Base-by-base conservation (phyloP, 1,140 invertebrate species). In the Drosophila hydei region DNA sequence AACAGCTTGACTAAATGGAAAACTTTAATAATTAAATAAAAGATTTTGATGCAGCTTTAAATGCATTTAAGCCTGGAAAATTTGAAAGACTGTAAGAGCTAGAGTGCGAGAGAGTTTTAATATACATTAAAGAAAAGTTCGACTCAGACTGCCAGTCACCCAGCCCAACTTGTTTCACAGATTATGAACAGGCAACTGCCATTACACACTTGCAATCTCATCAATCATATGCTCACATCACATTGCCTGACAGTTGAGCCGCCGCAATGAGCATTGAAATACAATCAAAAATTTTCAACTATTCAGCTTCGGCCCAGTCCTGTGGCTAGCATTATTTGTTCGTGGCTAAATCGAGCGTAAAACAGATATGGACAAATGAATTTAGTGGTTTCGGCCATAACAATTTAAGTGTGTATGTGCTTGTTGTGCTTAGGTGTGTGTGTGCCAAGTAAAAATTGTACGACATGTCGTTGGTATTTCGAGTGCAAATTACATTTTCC, bases 401-500 rank as follows among this genome's bases (percentile, higher is more conserved):
- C 64, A 77, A 84, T 73, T 77, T 61, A 70, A 63, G 60, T 51
- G n/a, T 42, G 14, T 33, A 12, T 51, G n/a, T 42, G 14, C 25
- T 12, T 38, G 61, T 42, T 21, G 19, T 19, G 27, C 1, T 23
- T 19, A 23, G 3, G 25, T 52, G 23, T 56, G 14, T 45, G 19
- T 50, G 6, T 30, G 38, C 21, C 42, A 27, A 38, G 18, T 56
- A 55, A 71, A 75, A 65, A 71, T 77, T 72, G 52, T 50, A 54
- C 52, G 21, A 55, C 68, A 64, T 43, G 70, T 65, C 43, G 70
- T 55, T 75, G 23, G 52, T 61, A 71, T 54, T 63, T 77, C 70
- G 38, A 63, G 75, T 75, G 72, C 62, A 83, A 83, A 83, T 83
- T 77, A 75, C 71, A 83, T 71, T 81, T 81, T n/a, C 23, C 38